Percentiles rank a stretch among this genome's conserved stretches.
These are phyloP conservation scores for Semnopithecus entellus DNA, from an alignment of 2,113 vertebrate species.

Conservation along the genomic window DNA sequence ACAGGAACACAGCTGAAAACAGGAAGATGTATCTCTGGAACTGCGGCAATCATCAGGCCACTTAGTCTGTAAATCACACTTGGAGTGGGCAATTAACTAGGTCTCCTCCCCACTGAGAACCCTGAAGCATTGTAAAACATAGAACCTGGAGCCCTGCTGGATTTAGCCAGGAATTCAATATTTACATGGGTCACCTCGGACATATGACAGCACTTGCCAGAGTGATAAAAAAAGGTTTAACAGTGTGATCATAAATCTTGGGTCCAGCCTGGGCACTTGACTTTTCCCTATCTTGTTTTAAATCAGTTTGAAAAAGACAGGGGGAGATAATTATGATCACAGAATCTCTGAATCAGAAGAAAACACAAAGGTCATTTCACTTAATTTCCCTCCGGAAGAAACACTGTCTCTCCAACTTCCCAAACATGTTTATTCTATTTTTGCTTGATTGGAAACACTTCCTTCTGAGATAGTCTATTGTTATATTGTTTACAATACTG, in stretches of 20 bases:
- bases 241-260: conserved; percentile 51
- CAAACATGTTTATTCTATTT: neutral
- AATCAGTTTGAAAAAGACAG: conserved; percentile 31
- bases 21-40: conserved; percentile 21
- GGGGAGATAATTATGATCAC: neutral
- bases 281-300: conserved; percentile 4
- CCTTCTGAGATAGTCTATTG: neutral
- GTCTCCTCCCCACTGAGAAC: conserved; percentile 76
- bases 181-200: conserved; percentile 70
- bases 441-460: neutral
- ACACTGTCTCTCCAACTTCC: neutral
- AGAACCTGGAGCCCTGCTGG: conserved; percentile 54
- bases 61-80: conserved; percentile 42
- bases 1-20: neutral
- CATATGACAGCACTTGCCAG: conserved; percentile 44
- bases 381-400: neutral
- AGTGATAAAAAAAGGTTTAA: conserved; percentile 17
- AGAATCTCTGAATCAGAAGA: conserved; percentile 36
- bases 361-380: conserved; percentile 42
- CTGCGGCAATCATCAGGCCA: conserved; percentile 60
- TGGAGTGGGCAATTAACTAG: conserved; percentile 66
- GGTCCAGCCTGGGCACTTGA: neutral
- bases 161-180: conserved; percentile 61
- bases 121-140: conserved; percentile 61
- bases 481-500: conserved; percentile 25